A percentile compares a stretch with the other conserved stretches of the same genome.
Conservation (phyloP, 2,888 invertebrate genomes). For the Chrysina gloriosa region DNA sequence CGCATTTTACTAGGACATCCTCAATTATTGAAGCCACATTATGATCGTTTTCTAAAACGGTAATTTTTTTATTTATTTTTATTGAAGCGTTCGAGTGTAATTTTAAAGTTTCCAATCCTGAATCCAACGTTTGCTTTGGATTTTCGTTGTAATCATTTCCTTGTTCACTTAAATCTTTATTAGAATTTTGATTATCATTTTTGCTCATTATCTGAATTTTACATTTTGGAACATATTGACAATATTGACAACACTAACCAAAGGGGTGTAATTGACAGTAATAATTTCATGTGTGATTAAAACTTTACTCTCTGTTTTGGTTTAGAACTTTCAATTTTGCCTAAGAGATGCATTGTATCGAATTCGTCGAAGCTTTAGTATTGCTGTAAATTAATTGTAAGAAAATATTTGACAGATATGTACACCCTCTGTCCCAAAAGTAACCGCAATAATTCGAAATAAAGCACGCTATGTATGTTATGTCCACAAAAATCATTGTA, state of each 20-base stretch:
- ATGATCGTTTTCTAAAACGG: conserved; percentile 1
- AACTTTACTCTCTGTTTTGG: too few relatives aligned
- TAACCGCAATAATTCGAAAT: too few relatives aligned
- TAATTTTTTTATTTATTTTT: conserved; percentile 7
- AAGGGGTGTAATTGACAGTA: neutral
- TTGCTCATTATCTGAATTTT: conserved; percentile 42
- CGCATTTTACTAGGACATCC: conserved; percentile 33
- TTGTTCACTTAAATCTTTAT: conserved; percentile 17
- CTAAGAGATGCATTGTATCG: too few relatives aligned
- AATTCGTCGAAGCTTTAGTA: too few relatives aligned
- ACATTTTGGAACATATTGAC: conserved; percentile 34
- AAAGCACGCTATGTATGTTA: too few relatives aligned
- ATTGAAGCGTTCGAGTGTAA: conserved; percentile 12
- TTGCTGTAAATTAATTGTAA: too few relatives aligned
- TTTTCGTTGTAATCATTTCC: conserved; percentile 5
- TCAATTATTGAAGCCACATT: conserved; percentile 26
- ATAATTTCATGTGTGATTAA: too few relatives aligned
- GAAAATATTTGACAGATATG: too few relatives aligned
- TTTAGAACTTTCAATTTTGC: too few relatives aligned
- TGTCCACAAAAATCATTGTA: too few relatives aligned
- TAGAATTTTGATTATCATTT: conserved; percentile 36
- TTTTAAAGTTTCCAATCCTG: conserved; percentile 7
- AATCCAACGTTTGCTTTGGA: conserved; percentile 4
- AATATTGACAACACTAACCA: conserved; percentile 6
- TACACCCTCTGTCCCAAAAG: too few relatives aligned